These are phyloP conservation scores for Creontiades dilutus DNA, from an alignment of 2,888 invertebrate genomes.

Conservation along the genomic window DNA sequence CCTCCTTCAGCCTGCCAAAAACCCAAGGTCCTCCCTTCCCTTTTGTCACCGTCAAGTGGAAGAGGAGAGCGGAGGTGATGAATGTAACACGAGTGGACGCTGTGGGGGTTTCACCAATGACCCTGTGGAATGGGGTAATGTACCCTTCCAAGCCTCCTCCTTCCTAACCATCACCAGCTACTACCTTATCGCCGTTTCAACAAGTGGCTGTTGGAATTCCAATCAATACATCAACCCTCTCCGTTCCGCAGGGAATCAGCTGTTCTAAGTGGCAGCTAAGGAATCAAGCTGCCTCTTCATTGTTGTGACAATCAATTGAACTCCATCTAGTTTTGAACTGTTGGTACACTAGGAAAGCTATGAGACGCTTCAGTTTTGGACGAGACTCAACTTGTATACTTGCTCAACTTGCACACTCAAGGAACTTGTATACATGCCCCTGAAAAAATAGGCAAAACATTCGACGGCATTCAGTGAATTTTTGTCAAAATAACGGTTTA, in stretches of 20 bases:
- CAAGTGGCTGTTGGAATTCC: slow-evolving; percentile 4
- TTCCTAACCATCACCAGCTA: neutral
- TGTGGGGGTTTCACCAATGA: neutral
- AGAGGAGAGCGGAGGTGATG: neutral
- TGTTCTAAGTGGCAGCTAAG: no score
- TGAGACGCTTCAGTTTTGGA: no score
- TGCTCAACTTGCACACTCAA: no score
- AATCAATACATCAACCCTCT: neutral
- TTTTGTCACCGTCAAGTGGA: slow-evolving; percentile 4
- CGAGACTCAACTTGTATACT: no score
- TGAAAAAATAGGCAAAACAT: no score
- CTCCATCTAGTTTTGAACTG: no score
- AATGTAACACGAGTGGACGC: slow-evolving; percentile 13
- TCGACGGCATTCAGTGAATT: no score
- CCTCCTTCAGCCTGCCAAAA: slow-evolving; percentile 23
- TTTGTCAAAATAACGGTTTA: no score
- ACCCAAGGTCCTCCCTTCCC: neutral
- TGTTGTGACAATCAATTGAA: no score
- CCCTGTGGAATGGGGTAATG: neutral
- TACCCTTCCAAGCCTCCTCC: neutral
- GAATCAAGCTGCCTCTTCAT: no score
- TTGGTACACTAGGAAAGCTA: no score
- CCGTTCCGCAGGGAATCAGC: neutral
- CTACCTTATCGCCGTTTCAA: slow-evolving; percentile 5
- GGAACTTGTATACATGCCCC: no score